Percentiles rank a stretch among this genome's conserved stretches.
These are phyloP conservation scores for Sternarchorhynchus goeldii DNA, from an alignment of 2,797 vertebrate genomes.

Conservation along the genomic window DNA sequence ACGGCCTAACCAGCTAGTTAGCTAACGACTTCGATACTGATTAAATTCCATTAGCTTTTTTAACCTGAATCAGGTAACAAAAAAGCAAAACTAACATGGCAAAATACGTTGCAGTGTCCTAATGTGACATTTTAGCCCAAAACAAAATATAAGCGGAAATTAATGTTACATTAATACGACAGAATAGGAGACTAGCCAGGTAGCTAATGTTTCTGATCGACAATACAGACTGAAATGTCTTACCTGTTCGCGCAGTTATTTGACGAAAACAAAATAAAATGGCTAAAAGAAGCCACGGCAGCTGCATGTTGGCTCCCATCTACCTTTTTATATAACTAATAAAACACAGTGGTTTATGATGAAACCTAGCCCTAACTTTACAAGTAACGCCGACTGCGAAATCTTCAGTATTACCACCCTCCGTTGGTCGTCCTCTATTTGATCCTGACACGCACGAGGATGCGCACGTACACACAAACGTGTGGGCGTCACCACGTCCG, in stretches of 20 bases:
- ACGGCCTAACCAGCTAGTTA: neutral
- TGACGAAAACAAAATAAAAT: constrained; percentile 69
- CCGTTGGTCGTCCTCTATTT: constrained; percentile 67
- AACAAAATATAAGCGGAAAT: too few species aligned
- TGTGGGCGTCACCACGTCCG: constrained; percentile 57
- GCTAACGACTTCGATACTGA: neutral
- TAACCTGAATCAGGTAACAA: neutral
- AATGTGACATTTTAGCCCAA: too few species aligned
- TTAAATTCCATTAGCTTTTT: neutral
- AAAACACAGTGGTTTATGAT: neutral
- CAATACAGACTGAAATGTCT: constrained; percentile 68
- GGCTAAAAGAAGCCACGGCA: constrained; percentile 67
- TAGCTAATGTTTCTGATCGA: constrained; percentile 8
- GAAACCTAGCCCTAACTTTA: neutral
- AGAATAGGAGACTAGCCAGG: neutral
- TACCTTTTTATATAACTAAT: neutral
- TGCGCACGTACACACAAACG: constrained; percentile 64
- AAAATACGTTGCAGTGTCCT: too few species aligned
- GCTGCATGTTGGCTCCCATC: constrained; percentile 62
- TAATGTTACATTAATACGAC: too few species aligned
- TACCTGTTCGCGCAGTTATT: constrained; percentile 73
- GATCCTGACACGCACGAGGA: constrained; percentile 58
- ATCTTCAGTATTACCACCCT: neutral
- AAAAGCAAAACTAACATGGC: neutral
- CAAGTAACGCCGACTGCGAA: too few species aligned